Conservation (phyloP, 2,113 vertebrate species). For the Trematomus loennbergii region DNA sequence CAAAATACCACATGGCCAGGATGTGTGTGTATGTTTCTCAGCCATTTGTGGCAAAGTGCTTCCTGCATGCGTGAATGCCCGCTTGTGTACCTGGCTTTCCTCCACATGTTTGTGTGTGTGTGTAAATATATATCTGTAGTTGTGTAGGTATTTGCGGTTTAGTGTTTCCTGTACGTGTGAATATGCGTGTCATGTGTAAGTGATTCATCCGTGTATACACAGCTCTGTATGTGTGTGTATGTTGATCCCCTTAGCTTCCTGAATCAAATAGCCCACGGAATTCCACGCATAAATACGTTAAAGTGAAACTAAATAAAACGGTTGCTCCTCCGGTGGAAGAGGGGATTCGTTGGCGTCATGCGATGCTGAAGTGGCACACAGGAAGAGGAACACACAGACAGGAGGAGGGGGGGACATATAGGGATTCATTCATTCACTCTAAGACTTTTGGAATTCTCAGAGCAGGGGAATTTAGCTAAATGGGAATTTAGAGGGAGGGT, state of each 20-base stretch:
- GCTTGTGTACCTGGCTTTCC: conserved; percentile 46
- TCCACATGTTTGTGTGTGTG: conserved; percentile 33
- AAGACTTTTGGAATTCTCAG: conserved; percentile 36
- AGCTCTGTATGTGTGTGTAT: conserved; percentile 11
- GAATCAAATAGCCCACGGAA: conserved; percentile 57
- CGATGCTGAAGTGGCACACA: conserved; percentile 43
- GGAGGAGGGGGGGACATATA: conserved; percentile 53
- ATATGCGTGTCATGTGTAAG: conserved; percentile 32
- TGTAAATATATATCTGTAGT: conserved; percentile 48
- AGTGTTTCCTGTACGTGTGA: conserved; percentile 61
- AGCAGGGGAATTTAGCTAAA: conserved; percentile 28
- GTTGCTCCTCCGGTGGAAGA: conserved; percentile 18
- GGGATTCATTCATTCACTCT: conserved; percentile 62
- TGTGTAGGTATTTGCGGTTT: conserved; percentile 60
- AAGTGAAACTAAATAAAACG: conserved; percentile 56
- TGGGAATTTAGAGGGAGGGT: conserved; percentile 8
- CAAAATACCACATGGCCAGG: too few relatives aligned
- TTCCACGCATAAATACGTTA: conserved; percentile 68
- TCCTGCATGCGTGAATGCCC: conserved; percentile 58
- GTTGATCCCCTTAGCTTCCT: conserved; percentile 65
- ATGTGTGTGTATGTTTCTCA: conserved; percentile 11
- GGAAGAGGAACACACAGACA: conserved; percentile 55
- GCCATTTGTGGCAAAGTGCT: conserved; percentile 41
- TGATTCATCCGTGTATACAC: conserved; percentile 43
- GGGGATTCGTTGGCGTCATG: conserved; percentile 35